phyloP scores from a whole-genome alignment of 2,113 vertebrate genomes.

The Pseudois nayaur region DNA sequence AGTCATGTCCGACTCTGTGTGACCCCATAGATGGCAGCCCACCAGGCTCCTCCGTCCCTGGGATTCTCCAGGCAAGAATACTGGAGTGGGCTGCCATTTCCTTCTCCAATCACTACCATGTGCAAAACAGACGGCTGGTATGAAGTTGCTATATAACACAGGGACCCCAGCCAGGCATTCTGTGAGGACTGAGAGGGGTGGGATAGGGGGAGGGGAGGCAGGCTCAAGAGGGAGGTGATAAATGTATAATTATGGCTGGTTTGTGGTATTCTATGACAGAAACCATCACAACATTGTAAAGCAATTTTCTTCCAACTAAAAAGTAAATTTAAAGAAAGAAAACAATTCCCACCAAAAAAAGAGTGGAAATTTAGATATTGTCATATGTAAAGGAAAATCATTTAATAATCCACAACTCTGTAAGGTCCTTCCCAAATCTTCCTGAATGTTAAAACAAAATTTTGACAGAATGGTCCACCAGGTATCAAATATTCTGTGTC shows the following conservation, averaged over 20 bases:
- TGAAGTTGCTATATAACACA: neutral
- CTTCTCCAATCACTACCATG: neutral
- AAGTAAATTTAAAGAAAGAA: neutral
- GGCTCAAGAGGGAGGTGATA: neutral
- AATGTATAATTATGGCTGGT: neutral
- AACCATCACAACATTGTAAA: neutral
- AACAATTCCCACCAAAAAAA: neutral
- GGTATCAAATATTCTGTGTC: neutral
- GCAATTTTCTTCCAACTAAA: neutral
- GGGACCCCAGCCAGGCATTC: neutral
- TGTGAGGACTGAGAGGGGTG: neutral
- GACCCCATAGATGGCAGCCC: too few relatives aligned
- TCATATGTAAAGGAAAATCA: neutral
- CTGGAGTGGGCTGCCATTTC: too few relatives aligned
- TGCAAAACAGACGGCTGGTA: neutral
- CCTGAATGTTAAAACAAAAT: neutral
- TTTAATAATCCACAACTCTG: neutral
- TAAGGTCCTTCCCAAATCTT: conserved; percentile 7
- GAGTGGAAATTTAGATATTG: neutral
- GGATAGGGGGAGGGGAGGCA: neutral
- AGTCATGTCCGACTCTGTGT: too few relatives aligned
- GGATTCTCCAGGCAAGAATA: too few relatives aligned
- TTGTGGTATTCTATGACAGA: neutral
- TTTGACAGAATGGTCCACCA: neutral
- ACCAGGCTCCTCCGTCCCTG: too few relatives aligned